Percentiles rank a stretch among this genome's conserved stretches.
Evolutionary conservation across 2,797 vertebrate species (phyloP).

Genomic region (Furcifer pardalis): DNA sequence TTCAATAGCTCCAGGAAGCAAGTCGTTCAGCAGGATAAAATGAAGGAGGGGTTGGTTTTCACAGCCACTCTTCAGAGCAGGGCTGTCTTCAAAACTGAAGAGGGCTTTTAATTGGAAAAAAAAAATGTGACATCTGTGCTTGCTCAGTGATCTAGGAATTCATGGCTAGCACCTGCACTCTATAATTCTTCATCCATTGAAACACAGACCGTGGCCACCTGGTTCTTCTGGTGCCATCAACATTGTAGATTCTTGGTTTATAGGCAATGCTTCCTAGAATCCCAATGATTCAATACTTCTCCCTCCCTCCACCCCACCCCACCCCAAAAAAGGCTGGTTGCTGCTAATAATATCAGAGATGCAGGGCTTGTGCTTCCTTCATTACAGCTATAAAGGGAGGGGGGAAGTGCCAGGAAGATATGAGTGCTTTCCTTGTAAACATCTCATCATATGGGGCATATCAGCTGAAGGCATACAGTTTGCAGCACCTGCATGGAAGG

Average conservation of each 20-base stretch:
- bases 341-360: neutral
- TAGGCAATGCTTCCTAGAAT: neutral
- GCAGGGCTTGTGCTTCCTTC: neutral
- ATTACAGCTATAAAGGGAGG: neutral
- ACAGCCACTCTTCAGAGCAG: conserved; percentile 2
- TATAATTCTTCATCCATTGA: conserved; percentile 11
- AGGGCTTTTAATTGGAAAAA: neutral
- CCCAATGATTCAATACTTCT: neutral
- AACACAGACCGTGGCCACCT: neutral
- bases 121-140: conserved; percentile 8
- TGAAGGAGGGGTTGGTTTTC: neutral
- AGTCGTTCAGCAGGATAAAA: neutral
- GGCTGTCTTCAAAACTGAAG: conserved; percentile 2
- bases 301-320: too few species aligned
- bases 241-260: neutral
- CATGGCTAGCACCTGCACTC: neutral
- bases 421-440: neutral
- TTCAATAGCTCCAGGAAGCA: conserved; percentile 10
- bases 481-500: neutral
- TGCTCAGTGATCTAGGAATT: neutral
- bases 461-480: neutral
- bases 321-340: neutral
- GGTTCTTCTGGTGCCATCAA: conserved; percentile 2
- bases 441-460: neutral
- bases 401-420: too few species aligned